Evolutionary conservation across 1,140 invertebrate species (phyloP), one percentile per base, ranked within the genome.

Genomic region (Pogonomyrmex barbatus): DNA sequence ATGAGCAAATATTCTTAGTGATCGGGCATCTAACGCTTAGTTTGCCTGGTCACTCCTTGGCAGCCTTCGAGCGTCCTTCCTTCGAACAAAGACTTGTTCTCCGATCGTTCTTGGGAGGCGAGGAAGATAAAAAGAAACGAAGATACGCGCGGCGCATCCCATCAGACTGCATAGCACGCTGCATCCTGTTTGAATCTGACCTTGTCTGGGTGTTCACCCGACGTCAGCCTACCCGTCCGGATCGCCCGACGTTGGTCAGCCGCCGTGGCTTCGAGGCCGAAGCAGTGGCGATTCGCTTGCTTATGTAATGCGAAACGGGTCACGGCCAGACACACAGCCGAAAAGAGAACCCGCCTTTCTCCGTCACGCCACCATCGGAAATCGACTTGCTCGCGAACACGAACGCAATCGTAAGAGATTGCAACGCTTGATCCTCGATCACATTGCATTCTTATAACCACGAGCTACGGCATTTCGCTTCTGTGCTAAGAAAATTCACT

Each of bases 251-350:
- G 75, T 14, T 60, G 60, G 17, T 52, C 52, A 42, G 17, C 39
- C 65, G 58, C 2, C 54, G 56, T 60, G 79, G 56, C 79, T 89
- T 89, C 78, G 75, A 78, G 54, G 71, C 85, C 71, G 76, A 82
- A 76, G 36, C 84, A 75, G 54, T 83, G 56, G 33, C 79, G 67
- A 42, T 78, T 67, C 70, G 79, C 76, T 71, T 47, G 68, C 85
- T 93, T 93, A 93, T 89, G 87, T 93, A 93, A 93, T 70, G 75
- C 62, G 85, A 93, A 93, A 52, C 92, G 62, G 92, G 93, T 93
- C 93, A 93, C 86, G 92, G 93, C 92, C 92, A 93, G 92, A 85
- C 65, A 36, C 24, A 24, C 91, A 93, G 76, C 89, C 89, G 82
- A 90, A 93, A 93, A 92, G 54, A 58, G 17, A 24, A 24, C 42